These are phyloP conservation scores for Lepidocyrtinus sp. DNA, from an alignment of 2,888 invertebrate species.

Conservation along the genomic window DNA sequence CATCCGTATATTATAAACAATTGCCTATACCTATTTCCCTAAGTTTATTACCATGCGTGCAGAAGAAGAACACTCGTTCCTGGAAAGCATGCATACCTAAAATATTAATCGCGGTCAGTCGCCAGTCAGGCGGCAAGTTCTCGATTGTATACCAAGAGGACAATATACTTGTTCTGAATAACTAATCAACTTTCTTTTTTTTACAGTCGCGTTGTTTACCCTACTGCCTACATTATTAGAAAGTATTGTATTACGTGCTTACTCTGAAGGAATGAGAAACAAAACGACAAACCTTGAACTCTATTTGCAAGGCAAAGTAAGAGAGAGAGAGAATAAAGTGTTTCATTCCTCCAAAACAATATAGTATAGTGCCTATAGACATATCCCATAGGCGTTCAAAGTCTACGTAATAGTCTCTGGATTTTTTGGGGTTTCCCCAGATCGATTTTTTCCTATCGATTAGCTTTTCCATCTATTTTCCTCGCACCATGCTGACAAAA, in stretches of 20 bases:
- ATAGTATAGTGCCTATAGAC: conserved; percentile 16
- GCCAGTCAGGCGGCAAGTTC: conserved; percentile 52
- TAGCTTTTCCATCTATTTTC: conserved; percentile 12
- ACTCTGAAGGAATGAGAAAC: background rate
- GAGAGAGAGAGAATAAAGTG: conserved; percentile 13
- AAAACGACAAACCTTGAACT: conserved; percentile 51
- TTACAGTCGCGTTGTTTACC: no score
- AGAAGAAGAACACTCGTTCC: background rate
- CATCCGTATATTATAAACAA: background rate
- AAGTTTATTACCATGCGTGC: background rate
- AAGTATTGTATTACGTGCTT: no score
- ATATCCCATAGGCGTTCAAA: no score
- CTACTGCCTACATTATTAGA: no score
- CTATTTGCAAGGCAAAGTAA: conserved; percentile 32
- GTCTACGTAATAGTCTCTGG: background rate
- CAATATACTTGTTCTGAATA: conserved; percentile 34
- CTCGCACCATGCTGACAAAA: background rate
- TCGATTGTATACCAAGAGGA: conserved; percentile 41
- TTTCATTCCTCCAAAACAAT: no score
- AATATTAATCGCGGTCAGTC: conserved; percentile 54
- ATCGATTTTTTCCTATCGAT: conserved; percentile 54
- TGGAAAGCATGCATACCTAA: conserved; percentile 32
- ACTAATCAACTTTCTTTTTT: conserved; percentile 44
- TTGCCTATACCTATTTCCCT: background rate
- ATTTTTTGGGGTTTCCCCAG: conserved; percentile 54